Percentiles rank a stretch among this genome's conserved stretches.
Evolutionary conservation across 2,797 vertebrate genomes (phyloP).

Genomic region (Myotis pilosus): DNA sequence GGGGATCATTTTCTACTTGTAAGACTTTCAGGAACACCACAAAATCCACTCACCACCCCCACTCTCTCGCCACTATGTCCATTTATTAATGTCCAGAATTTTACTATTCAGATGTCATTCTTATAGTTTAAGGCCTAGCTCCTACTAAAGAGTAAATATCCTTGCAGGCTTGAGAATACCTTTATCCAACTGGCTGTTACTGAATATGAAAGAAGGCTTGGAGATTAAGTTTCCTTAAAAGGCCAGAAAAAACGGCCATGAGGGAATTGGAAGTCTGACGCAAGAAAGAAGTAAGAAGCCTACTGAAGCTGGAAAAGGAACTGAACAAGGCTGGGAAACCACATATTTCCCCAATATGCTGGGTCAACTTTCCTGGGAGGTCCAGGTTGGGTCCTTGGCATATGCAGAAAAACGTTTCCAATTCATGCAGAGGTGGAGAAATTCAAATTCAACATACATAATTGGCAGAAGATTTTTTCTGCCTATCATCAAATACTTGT

Average conservation of each 20-base stretch:
- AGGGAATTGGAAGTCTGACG: background rate
- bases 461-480: conserved; percentile 34
- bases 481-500: background rate
- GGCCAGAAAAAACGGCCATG: background rate
- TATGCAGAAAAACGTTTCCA: background rate
- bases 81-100: conserved; percentile 17
- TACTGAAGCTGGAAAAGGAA: background rate
- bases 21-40: background rate
- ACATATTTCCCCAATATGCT: background rate
- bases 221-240: conserved; percentile 10
- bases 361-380: background rate
- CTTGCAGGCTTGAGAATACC: background rate
- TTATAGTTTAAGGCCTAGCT: background rate
- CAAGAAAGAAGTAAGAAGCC: conserved; percentile 7
- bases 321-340: background rate
- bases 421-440: background rate
- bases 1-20: background rate
- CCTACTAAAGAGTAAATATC: background rate
- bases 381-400: background rate
- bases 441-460: background rate
- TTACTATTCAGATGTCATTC: background rate
- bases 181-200: background rate
- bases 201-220: background rate
- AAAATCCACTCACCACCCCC: background rate
- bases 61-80: background rate